Base-by-base conservation (phyloP, 2,113 vertebrate genomes). In the Falco punctatus region DNA sequence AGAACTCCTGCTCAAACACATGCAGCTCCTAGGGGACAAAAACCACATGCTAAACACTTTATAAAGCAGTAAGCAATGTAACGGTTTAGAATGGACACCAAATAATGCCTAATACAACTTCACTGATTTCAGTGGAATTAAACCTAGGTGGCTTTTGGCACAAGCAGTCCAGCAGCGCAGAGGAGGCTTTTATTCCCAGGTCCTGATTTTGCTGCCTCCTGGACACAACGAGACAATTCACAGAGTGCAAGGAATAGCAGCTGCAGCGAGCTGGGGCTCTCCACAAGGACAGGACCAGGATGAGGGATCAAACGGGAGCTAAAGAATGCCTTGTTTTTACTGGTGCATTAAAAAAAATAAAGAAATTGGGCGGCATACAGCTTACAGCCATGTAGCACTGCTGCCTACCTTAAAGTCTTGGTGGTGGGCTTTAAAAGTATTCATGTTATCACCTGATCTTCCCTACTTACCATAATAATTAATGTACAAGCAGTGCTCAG, bases 381-480 rank as follows among this genome's bases (percentile, higher is more conserved):
- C 67, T 88, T 70, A 72, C 65, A 74, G 74, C 13, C 62, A 44
- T 44, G 73, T 67, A 85, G 81, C 38, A 42, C 78, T 72, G 78
- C 84, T 96, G 81, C 33, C 66, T 90, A 58, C 74, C 94, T 83
- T 80, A 82, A 95, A 88, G 84, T 28, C 81, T 80, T 91, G 69
- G 72, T 74, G 79, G 49, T 73, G 66, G 73, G 64, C 87, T 95
- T 83, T 93, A 92, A 87, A 64, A 93, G 78, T 67, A 92, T 88
- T 91, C 91, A 54, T 93, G 95, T 91, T 97, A 95, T 97, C 96
- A 96, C 94, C 97, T 88, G 91, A 95, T 96, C 96, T 90, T 90
- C 66, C 88, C 91, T 91, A 83, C 67, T 97, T 96, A 96, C 71
- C 91, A 95, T 96, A 96, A 93, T 97, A 97, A 97, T 96, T 97